Evolutionary conservation across 35 echinoderm and acorn worm genomes (phyloP).

Genomic region (Ophioderma brevispina): DNA sequence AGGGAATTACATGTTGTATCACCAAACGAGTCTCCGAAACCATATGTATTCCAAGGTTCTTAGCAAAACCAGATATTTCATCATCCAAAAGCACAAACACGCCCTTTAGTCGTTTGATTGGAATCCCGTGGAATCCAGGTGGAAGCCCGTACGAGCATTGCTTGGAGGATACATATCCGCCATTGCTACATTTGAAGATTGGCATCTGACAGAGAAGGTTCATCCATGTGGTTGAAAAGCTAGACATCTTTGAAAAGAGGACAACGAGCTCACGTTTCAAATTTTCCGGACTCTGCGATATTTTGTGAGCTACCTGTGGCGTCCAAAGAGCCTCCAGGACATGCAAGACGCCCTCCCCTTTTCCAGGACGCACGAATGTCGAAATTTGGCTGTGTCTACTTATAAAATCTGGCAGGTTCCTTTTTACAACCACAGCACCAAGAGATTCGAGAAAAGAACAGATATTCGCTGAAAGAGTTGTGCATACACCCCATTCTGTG

Average conservation of each 20-base stretch:
- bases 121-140: background rate
- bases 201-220: background rate
- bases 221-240: background rate
- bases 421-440: slow-evolving; percentile 5
- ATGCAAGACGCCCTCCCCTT: background rate
- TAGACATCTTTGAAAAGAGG: background rate
- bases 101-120: background rate
- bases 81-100: no score
- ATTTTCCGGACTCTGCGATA: background rate
- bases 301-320: background rate
- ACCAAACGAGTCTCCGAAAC: background rate
- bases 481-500: background rate
- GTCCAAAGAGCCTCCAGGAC: background rate
- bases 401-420: background rate
- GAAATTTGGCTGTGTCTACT: background rate
- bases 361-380: background rate
- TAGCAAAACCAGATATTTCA: no score
- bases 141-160: background rate
- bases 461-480: background rate
- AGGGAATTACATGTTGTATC: background rate
- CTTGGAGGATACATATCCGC: background rate
- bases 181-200: background rate
- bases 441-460: slow-evolving; percentile 18
- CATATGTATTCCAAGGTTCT: no score
- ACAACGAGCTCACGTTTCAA: background rate